These are phyloP conservation scores for Dryobotodes eremita DNA, from an alignment of 2,888 invertebrate genomes.

Conservation along the genomic window DNA sequence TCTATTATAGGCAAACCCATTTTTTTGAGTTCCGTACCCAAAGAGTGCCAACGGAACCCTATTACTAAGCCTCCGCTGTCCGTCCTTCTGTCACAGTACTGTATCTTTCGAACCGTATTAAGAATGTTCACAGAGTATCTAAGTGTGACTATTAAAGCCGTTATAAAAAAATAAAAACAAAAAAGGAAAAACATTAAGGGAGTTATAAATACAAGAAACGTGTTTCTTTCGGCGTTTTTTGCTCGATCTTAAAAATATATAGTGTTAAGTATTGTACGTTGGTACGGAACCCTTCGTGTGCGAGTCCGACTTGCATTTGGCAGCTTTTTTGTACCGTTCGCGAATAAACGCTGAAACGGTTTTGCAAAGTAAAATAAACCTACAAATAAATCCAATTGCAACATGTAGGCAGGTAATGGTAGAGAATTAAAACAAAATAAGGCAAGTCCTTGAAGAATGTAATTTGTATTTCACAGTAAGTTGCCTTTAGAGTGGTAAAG, in stretches of 20 bases:
- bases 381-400: constrained; percentile 23
- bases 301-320: not conserved
- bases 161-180: not conserved
- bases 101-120: not conserved
- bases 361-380: constrained; percentile 12
- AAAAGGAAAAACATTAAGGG: no score
- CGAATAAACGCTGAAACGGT: not conserved
- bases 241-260: no score
- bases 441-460: constrained; percentile 42
- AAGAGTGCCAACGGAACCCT: no score
- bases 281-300: no score
- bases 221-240: not conserved
- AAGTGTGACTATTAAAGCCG: not conserved
- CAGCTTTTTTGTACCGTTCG: not conserved
- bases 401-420: constrained; percentile 15
- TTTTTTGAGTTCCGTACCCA: no score
- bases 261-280: not conserved
- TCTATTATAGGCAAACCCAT: no score
- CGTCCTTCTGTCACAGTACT: not conserved
- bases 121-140: not conserved
- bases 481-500: constrained; percentile 42
- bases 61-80: no score
- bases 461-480: constrained; percentile 15
- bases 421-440: constrained; percentile 19
- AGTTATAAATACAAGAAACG: not conserved